Evolutionary conservation across 2,888 invertebrate genomes (phyloP).

Genomic region (Entomobrya multifasciata): DNA sequence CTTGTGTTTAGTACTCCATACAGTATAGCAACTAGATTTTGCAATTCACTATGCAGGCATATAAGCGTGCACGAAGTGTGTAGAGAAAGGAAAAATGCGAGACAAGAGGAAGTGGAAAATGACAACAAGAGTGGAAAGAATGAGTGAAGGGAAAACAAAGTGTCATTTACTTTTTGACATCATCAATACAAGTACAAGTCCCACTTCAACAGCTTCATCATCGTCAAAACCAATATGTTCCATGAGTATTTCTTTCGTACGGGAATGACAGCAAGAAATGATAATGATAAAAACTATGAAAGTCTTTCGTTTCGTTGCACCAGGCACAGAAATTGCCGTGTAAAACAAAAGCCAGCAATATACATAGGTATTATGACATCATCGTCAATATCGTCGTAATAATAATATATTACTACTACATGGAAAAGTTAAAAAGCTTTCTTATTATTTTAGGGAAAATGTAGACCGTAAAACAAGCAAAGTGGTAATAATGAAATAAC

Average conservation of each 20-base stretch:
- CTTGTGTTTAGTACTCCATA: neutral
- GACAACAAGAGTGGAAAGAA: slow-evolving; percentile 21
- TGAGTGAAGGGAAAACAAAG: slow-evolving; percentile 58
- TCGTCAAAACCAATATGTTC: slow-evolving; percentile 12
- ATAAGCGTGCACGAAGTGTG: too few species aligned
- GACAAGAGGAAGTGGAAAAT: slow-evolving; percentile 22
- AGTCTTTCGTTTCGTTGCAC: neutral
- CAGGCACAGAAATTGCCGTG: neutral
- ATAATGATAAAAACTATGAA: neutral
- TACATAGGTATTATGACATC: neutral
- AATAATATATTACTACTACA: too few species aligned
- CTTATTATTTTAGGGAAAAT: neutral
- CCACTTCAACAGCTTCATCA: slow-evolving; percentile 55
- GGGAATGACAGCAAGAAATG: neutral
- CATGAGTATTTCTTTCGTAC: neutral
- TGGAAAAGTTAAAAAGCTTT: neutral
- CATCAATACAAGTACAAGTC: slow-evolving; percentile 54
- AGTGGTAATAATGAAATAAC: neutral
- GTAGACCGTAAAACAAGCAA: too few species aligned
- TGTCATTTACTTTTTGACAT: slow-evolving; percentile 69
- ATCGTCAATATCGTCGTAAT: too few species aligned
- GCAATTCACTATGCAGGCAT: neutral
- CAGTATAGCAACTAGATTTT: neutral
- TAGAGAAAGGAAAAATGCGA: slow-evolving; percentile 39
- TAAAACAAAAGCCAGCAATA: neutral